Conservation (phyloP, 1,140 invertebrate species). For the Pteromalus puparum region DNA sequence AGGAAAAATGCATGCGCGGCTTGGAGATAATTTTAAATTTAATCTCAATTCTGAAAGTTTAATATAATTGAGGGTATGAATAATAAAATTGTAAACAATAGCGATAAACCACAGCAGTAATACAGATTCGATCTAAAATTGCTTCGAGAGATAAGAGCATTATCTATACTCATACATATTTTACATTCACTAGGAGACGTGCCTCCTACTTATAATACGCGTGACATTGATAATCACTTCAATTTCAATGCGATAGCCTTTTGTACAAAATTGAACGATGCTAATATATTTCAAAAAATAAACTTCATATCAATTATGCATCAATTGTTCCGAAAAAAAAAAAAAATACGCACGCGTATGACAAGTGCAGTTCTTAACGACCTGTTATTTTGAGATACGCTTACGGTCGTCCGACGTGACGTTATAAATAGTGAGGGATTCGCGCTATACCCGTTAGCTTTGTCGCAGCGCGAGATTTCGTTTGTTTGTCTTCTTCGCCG, state of each 20-base stretch:
- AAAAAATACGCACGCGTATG: neutral
- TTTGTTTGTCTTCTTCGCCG: conserved; percentile 12
- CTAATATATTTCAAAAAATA: no score
- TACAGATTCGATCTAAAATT: conserved; percentile 3
- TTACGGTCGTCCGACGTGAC: conserved; percentile 28
- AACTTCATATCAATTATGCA: no score
- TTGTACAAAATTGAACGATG: no score
- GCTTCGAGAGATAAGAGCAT: neutral
- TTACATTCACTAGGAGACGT: neutral
- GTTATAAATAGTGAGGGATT: conserved; percentile 46
- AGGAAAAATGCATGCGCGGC: no score
- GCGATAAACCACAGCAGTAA: neutral
- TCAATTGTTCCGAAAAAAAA: neutral
- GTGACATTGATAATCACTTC: no score
- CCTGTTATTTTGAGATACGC: conserved; percentile 35
- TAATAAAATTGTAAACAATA: conserved; percentile 16
- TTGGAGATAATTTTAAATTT: no score
- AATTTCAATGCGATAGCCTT: no score
- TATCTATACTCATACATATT: neutral
- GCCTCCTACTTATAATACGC: neutral
- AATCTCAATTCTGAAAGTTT: no score
- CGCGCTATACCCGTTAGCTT: neutral
- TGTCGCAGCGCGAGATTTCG: conserved; percentile 16
- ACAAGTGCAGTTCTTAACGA: conserved; percentile 43
- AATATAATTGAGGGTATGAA: neutral